A percentile compares a stretch with the other conserved stretches of the same genome.
Conservation (phyloP, 2,888 invertebrate genomes). For the Sminthurinus aureus region DNA sequence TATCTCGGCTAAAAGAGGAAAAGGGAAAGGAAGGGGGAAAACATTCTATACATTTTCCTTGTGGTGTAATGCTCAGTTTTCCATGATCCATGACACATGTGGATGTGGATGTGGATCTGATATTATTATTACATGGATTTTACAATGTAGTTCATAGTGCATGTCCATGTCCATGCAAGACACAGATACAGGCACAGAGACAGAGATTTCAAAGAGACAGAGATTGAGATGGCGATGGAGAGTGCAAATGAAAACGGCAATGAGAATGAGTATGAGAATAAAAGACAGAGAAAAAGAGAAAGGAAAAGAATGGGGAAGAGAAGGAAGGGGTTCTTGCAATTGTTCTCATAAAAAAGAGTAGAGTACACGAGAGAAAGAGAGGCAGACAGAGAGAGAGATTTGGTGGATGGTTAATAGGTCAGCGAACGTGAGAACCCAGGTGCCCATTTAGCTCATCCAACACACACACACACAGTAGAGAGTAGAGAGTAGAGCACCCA, state of each 20-base stretch:
- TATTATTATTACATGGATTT: no score
- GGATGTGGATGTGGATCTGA: no score
- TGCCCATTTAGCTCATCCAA: conserved; percentile 38
- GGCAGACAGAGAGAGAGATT: conserved; percentile 20
- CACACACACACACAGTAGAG: no score
- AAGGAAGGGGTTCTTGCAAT: conserved; percentile 16
- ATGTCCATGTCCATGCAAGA: no score
- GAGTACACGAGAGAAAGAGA: background rate
- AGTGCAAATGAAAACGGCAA: background rate
- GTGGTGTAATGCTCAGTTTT: no score
- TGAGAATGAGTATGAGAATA: no score
- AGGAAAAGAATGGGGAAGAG: conserved; percentile 3
- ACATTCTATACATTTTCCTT: no score
- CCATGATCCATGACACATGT: no score
- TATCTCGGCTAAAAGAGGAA: background rate
- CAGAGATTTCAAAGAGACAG: background rate
- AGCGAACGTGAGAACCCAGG: conserved; percentile 58
- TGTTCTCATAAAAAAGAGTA: conserved; percentile 10
- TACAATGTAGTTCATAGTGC: no score
- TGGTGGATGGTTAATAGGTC: conserved; percentile 43
- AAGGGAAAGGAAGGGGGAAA: background rate
- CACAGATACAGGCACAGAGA: no score
- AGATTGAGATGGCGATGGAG: background rate
- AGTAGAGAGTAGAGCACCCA: no score
- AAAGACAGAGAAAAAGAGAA: background rate